Base-by-base conservation (phyloP, 2,113 vertebrate species). In the Podarcis raffonei region DNA sequence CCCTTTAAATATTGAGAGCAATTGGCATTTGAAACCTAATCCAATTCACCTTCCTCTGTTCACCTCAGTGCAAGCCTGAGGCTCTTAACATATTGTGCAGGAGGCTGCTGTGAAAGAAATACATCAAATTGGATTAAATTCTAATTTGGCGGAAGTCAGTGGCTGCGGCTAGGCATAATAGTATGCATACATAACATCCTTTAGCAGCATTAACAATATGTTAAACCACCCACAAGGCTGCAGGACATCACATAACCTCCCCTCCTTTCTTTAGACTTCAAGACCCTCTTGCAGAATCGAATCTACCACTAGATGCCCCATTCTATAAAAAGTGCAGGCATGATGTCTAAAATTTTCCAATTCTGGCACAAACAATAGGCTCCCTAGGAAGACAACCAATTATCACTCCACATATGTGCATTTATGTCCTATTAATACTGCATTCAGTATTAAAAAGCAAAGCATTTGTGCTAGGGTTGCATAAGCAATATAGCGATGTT, bases 361-460 rank as follows among this genome's bases (percentile, higher is more conserved):
- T 80, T 91, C 68, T 39, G 77, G 79, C 75, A 37, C 62, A 85
- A 39, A 9, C 78, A 87, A 12, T 0, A 7, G 25, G 1, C 25
- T 72, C 81, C 62, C 42, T 39, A 71, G 83, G 71, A 88, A 75
- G 72, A 62, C 82, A 57, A 89, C 48, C 27, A 62, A 91, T n/a
- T 66, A 65, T 72, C 86, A 39, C 18, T 18, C 71, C 87, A 1
- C n/a, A 13, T 25, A 0, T 32, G 66, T n/a, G 79, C 22, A 48
- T 68, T 53, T 48, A 18, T n/a, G 53, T 65, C 27, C 69, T 25
- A 72, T 35, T 91, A 87, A 76, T 25, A 66, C 76, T 30, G 23
- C 53, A 91, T 74, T 86, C 72, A 27, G 65, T 91, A 66, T 62
- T 74, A 90, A 89, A 88, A 66, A 89, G 71, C 35, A 68, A 86